Conservation (phyloP, 2,888 invertebrate species). For the Muschampia plurimacula region DNA sequence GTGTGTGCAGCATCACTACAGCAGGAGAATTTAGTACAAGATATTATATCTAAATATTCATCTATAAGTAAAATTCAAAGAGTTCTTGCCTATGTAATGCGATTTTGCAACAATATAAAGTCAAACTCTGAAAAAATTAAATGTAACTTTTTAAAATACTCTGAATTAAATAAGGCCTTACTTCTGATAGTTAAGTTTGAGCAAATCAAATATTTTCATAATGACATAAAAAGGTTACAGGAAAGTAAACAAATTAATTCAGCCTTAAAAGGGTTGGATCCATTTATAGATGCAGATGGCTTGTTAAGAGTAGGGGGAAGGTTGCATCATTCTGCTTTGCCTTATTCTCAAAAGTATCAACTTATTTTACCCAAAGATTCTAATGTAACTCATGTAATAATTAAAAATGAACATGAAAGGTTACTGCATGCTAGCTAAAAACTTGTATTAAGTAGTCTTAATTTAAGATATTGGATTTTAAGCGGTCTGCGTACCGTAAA, state of each 20-base stretch:
- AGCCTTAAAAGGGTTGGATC: not conserved
- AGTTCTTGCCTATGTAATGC: no score
- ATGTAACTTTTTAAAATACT: no score
- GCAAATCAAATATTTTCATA: not conserved
- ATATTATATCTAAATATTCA: no score
- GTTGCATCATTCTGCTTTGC: slow-evolving; percentile 1
- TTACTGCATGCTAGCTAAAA: not conserved
- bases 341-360: not conserved
- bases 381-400: not conserved
- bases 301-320: slow-evolving; percentile 8
- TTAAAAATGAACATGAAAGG: not conserved
- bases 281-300: not conserved
- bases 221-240: not conserved
- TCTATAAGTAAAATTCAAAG: no score
- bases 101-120: no score
- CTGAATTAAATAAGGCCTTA: not conserved
- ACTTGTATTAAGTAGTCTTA: not conserved
- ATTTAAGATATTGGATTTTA: not conserved
- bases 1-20: no score
- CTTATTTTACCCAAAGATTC: not conserved
- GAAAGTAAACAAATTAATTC: not conserved
- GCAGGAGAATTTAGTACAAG: no score
- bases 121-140: no score
- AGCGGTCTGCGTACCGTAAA: not conserved
- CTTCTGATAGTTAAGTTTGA: not conserved